Percentiles rank a stretch among this genome's conserved stretches.
Conservation (phyloP, 2,888 invertebrate genomes). For the Amphipyra tragopoginis region DNA sequence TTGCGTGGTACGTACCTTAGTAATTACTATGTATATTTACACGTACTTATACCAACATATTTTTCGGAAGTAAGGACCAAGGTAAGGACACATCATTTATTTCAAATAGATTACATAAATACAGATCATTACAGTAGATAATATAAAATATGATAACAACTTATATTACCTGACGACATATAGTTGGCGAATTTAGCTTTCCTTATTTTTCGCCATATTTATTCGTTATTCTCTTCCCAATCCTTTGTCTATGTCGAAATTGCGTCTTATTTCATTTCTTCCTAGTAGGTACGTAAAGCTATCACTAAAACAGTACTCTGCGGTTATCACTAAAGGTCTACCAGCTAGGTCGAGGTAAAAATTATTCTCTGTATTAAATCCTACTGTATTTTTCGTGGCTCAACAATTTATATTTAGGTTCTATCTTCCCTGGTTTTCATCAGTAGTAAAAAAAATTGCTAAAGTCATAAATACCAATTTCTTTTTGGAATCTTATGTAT, state of each 20-base stretch:
- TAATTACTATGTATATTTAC: constrained; percentile 34
- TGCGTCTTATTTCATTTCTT: background rate
- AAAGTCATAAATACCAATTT: background rate
- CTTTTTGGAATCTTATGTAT: background rate
- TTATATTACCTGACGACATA: too few relatives aligned
- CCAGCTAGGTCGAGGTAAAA: too few relatives aligned
- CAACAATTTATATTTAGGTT: too few relatives aligned
- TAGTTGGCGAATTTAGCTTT: too few relatives aligned
- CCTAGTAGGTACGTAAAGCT: background rate
- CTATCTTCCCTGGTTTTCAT: too few relatives aligned
- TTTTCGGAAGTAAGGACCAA: too few relatives aligned
- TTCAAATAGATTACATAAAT: too few relatives aligned
- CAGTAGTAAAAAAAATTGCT: too few relatives aligned
- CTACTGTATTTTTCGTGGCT: too few relatives aligned
- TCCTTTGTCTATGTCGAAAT: background rate
- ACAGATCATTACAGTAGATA: background rate
- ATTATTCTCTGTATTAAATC: too few relatives aligned
- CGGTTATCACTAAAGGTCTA: too few relatives aligned
- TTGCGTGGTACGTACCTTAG: constrained; percentile 7
- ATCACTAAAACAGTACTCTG: too few relatives aligned
- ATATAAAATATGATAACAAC: background rate
- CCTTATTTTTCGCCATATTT: background rate
- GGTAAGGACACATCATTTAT: background rate
- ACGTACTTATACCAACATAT: background rate
- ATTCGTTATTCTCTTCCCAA: background rate